Conservation (phyloP, 2,888 invertebrate genomes). For the Plusia festucae region DNA sequence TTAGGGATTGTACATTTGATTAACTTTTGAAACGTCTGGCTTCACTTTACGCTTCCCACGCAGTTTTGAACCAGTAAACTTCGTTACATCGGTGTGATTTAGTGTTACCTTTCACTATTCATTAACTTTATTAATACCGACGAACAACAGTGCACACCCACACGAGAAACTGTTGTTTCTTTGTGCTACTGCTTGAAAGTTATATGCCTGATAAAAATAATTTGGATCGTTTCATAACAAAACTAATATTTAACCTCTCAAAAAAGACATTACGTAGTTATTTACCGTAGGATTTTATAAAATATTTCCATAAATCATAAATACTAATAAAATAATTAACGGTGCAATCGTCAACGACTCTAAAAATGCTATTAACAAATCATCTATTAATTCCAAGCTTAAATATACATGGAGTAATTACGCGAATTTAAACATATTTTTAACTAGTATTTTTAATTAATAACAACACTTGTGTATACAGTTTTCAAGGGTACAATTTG, state of each 20-base stretch:
- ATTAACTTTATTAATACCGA: conserved; percentile 6
- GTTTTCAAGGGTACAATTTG: conserved; percentile 42
- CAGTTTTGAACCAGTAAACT: background rate
- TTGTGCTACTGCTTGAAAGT: background rate
- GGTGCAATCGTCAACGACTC: background rate
- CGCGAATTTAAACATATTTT: conserved; percentile 18
- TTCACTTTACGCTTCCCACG: conserved; percentile 6
- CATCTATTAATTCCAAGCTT: background rate
- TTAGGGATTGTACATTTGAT: background rate
- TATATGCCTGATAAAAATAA: background rate
- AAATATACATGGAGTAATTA: conserved; percentile 4
- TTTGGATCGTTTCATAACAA: background rate
- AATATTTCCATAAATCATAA: background rate
- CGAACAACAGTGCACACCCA: background rate
- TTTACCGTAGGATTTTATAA: background rate
- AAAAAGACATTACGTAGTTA: background rate
- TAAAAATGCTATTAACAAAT: background rate
- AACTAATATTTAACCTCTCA: background rate
- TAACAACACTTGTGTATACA: conserved; percentile 51
- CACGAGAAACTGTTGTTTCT: conserved; percentile 8
- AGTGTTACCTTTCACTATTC: conserved; percentile 7
- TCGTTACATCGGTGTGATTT: background rate
- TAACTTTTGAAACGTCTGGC: conserved; percentile 2
- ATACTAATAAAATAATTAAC: background rate
- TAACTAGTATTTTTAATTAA: no score